Percentiles rank a stretch among this genome's conserved stretches.
Evolutionary conservation across 2,888 invertebrate genomes (phyloP).

Genomic region (Epistrophella euchroma): DNA sequence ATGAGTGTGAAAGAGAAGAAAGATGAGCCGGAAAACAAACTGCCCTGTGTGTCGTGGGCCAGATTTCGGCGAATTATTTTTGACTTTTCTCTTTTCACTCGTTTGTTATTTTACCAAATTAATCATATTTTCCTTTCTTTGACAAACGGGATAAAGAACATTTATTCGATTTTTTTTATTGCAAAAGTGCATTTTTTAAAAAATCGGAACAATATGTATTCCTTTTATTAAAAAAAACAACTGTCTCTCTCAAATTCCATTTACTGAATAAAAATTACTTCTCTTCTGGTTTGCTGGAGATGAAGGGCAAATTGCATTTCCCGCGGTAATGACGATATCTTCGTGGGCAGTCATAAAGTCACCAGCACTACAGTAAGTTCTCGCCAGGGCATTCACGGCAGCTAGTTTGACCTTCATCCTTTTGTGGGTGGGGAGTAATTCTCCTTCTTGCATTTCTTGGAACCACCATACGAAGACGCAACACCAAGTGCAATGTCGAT

Average conservation of each 20-base stretch:
- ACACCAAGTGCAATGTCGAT: constrained; percentile 94
- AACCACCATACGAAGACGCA: constrained; percentile 97
- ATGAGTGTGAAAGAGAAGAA: no score
- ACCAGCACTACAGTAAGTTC: constrained; percentile 98
- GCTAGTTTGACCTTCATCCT: constrained; percentile 99
- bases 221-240: constrained; percentile 26
- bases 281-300: constrained; percentile 96
- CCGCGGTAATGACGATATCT: constrained; percentile 99
- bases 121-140: no score
- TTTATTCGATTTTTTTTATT: no score
- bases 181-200: constrained; percentile 66
- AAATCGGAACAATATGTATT: constrained; percentile 53
- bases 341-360: constrained; percentile 99
- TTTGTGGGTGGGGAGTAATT: constrained; percentile 99
- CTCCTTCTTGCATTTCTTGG: constrained; percentile 99
- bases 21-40: no score
- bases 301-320: constrained; percentile 98
- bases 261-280: constrained; percentile 84
- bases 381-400: constrained; percentile 98
- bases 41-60: no score
- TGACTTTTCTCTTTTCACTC: no score
- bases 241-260: constrained; percentile 38
- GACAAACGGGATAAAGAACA: no score
- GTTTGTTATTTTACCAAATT: no score
- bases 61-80: no score